Percentiles rank a stretch among this genome's conserved stretches.
Evolutionary conservation across 2,113 vertebrate genomes (phyloP).

Genomic region (Tragelaphus strepsiceros): DNA sequence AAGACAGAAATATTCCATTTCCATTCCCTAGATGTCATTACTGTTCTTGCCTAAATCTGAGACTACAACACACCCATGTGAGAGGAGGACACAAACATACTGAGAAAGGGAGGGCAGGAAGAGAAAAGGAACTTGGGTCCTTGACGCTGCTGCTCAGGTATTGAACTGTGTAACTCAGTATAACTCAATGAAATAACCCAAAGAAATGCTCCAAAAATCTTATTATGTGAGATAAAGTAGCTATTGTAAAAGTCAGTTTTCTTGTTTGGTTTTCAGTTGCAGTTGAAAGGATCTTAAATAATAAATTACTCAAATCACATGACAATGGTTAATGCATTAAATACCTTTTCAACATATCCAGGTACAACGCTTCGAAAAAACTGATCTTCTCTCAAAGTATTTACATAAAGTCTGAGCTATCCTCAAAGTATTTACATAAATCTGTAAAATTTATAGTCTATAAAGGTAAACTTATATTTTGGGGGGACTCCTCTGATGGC

Average conservation of each 20-base stretch:
- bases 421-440: neutral
- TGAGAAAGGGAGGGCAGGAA: neutral
- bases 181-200: neutral
- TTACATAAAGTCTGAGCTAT: neutral
- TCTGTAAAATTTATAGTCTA: neutral
- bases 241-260: neutral
- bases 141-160: neutral
- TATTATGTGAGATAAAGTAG: neutral
- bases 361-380: neutral
- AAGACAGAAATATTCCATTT: neutral
- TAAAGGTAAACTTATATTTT: neutral
- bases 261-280: neutral
- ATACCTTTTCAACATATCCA: neutral
- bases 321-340: neutral
- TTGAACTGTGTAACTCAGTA: neutral
- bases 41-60: neutral
- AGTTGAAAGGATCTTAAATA: neutral
- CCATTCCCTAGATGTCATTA: neutral
- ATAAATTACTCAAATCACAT: neutral
- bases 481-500: neutral
- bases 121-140: neutral
- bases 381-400: neutral
- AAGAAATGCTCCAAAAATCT: neutral
- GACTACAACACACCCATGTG: neutral
- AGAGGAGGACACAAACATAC: neutral